Base-by-base conservation (phyloP, 2,888 invertebrate species). In the Andrena chrysosceles region DNA sequence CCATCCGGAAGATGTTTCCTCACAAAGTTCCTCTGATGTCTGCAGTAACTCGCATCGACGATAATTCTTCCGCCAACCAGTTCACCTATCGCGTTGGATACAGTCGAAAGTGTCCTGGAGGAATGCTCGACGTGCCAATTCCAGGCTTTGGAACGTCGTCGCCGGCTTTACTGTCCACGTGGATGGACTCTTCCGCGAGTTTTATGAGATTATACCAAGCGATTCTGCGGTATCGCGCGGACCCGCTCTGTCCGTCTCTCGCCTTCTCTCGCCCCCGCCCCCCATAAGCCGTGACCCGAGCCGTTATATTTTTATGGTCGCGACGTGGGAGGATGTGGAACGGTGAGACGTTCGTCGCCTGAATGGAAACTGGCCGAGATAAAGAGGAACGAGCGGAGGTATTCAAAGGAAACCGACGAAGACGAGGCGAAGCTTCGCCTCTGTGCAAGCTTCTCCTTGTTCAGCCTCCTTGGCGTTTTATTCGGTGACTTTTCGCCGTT, bases 261-360 rank as follows among this genome's bases (percentile, higher is more conserved):
- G 29, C 59, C 26, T 63, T 13, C 26, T 7, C 48, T 42, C 33
- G 62, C 52, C 8, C 72, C 29, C 42, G 59, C 56, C 8, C 72
- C 31, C 78, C 81, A 70, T 82, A 79, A 85, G 79, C 86, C 72
- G 74, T 20, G 26, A 23, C 75, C 66, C 60, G 54, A 75, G 81
- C 89, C 90, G 90, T 90, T 89, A 89, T 89, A 90, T 84, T 90
- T 91, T 91, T 90, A 90, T 86, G 87, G 67, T 73, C 83, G 52
- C 80, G 83, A 77, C 77, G 80, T 67, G 84, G 75, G 4, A 70
- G 72, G 77, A 83, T 29, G 77, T 10, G 84, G 63, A 85, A 76
- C 29, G 75, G 52, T 42, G 62, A 13, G 31, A 62, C 73, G 77
- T 63, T 75, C 76, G 60, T 26, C 64, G 68, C 29, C 2, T 52